Evolutionary conservation across 2,888 invertebrate genomes (phyloP), one percentile per base, ranked within the genome.

Genomic region (Harmothoe impar): DNA sequence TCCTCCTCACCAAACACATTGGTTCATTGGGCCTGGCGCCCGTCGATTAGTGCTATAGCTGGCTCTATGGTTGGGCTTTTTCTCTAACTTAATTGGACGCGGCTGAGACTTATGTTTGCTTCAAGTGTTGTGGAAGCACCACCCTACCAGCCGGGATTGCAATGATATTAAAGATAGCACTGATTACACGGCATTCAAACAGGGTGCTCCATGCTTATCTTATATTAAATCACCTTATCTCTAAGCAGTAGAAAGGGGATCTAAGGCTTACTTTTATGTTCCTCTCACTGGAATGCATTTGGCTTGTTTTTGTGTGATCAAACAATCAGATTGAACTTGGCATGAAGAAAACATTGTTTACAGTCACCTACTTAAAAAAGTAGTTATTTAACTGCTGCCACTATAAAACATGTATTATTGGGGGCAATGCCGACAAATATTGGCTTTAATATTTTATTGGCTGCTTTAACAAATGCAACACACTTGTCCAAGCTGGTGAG

Each of bases 11-110:
- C 23, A 20, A n/a, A n/a, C 62, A n/a, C 20, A 62, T 62, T 62
- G 62, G 62, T n/a, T 62, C 62, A 62, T 20, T n/a, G 20, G 62
- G 62, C 62, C 25, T 17, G 77, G 17, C 31, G 43, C 3, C 43
- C 10, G 77, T 77, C 77, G 77, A 77, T 77, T 77, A 77, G 62
- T 62, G 10, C 10, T n/a, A 31, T 20, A 77, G 25, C 29, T 0
- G 62, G 62, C 17, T 29, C n/a, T 15, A 25, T 77, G 77, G 77
- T 20, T 1, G 77, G 77, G 35, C 35, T 25, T 25, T 68, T 72
- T 81, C 35, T n/a, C 43, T 35, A 23, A 81, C 81, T 33, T 81
- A 81, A 81, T 81, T 81, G 43, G 81, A 81, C 7, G 10, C 81
- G 33, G 35, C 33, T 17, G 12, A 33, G 81, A n/a, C 81, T 81